Evolutionary conservation across 2,888 invertebrate genomes (phyloP).

Genomic region (Drosophila anomalata): DNA sequence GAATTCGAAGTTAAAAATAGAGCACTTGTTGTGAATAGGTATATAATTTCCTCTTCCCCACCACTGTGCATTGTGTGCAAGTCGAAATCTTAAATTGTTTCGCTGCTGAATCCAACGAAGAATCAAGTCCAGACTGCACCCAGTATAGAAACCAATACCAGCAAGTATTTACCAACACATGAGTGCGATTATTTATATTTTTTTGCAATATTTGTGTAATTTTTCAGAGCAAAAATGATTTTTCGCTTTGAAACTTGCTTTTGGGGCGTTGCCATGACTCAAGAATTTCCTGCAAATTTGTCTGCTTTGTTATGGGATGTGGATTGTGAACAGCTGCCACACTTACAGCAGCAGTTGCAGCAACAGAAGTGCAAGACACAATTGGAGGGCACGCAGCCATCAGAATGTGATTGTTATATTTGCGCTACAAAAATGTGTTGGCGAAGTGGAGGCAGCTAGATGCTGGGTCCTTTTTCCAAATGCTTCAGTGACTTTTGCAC

Average conservation of each 20-base stretch:
- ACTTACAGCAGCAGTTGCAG: conserved; percentile 11
- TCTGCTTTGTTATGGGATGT: conserved; percentile 34
- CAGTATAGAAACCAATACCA: conserved; percentile 48
- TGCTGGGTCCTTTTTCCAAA: neutral
- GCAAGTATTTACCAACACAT: conserved; percentile 22
- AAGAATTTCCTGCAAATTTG: conserved; percentile 70
- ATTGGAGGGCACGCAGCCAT: conserved; percentile 1
- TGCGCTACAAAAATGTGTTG: conserved; percentile 8
- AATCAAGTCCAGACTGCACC: conserved; percentile 71
- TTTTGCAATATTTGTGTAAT: conserved; percentile 65
- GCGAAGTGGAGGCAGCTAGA: neutral
- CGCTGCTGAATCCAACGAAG: conserved; percentile 47
- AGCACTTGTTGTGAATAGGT: no score
- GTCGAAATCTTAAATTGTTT: conserved; percentile 55
- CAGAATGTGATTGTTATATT: conserved; percentile 20
- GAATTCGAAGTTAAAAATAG: no score
- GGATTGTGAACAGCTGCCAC: conserved; percentile 38
- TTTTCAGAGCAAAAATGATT: conserved; percentile 61
- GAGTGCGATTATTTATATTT: conserved; percentile 52
- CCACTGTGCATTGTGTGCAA: conserved; percentile 60
- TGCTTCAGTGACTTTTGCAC: neutral
- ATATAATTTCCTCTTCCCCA: neutral
- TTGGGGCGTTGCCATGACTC: conserved; percentile 69
- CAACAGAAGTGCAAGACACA: conserved; percentile 1
- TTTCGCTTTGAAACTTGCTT: conserved; percentile 61